These are phyloP conservation scores for Zaprionus obscuricornis DNA, from an alignment of 2,888 invertebrate genomes.

Conservation along the genomic window DNA sequence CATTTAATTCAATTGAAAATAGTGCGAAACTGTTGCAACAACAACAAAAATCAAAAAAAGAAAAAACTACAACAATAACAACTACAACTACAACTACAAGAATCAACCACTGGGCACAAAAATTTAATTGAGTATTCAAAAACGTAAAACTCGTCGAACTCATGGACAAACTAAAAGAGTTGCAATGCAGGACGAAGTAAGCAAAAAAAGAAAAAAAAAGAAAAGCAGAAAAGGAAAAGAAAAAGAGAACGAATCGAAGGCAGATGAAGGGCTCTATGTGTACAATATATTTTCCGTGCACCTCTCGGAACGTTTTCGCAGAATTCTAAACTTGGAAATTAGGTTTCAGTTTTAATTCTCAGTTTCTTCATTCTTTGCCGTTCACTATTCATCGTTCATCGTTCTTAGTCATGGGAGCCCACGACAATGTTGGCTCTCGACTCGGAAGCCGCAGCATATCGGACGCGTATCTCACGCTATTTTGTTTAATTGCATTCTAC, in stretches of 20 bases:
- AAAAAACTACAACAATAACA: conserved; percentile 18
- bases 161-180: conserved; percentile 8
- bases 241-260: conserved; percentile 11
- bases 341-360: conserved; percentile 65
- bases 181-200: no score
- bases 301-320: conserved; percentile 59
- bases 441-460: conserved; percentile 47
- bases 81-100: conserved; percentile 30
- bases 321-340: conserved; percentile 79
- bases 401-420: conserved; percentile 25
- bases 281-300: conserved; percentile 6
- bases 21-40: conserved; percentile 69
- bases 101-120: conserved; percentile 56
- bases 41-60: no score
- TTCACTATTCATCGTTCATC: neutral
- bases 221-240: neutral
- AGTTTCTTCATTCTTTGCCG: conserved; percentile 8
- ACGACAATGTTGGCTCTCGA: conserved; percentile 63
- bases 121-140: conserved; percentile 79
- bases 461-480: conserved; percentile 78
- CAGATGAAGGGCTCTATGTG: conserved; percentile 15
- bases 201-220: neutral
- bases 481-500: conserved; percentile 77
- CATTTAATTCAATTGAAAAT: conserved; percentile 79
- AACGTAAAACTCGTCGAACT: conserved; percentile 50